Evolutionary conservation across 2,888 invertebrate species (phyloP).

Genomic region (Scaptomyza caliginosa): DNA sequence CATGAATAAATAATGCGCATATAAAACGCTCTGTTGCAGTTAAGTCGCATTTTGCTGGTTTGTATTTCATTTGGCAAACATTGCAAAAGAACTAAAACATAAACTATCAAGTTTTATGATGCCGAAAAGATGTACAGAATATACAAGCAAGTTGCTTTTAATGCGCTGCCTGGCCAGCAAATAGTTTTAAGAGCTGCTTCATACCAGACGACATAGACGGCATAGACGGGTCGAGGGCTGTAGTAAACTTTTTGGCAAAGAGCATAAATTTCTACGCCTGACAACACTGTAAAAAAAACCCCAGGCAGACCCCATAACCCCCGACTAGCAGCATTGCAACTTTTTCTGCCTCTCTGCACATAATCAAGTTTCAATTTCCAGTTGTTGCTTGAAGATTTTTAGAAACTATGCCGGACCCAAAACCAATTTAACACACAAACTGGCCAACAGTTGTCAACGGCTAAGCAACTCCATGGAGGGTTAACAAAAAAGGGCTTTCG

Average conservation of each 20-base stretch:
- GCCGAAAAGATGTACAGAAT: conserved; percentile 59
- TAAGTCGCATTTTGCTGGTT: conserved; percentile 32
- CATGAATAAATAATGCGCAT: conserved; percentile 70
- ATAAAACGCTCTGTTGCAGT: conserved; percentile 44
- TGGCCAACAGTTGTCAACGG: conserved; percentile 70
- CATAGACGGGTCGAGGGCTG: conserved; percentile 35
- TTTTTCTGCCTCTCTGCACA: conserved; percentile 77
- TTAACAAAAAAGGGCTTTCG: conserved; percentile 28
- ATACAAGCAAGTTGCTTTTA: conserved; percentile 58
- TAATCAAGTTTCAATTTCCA: conserved; percentile 83
- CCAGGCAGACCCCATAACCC: conserved; percentile 8
- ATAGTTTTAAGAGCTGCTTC: conserved; percentile 61
- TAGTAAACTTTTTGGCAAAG: conserved; percentile 72
- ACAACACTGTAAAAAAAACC: conserved; percentile 31
- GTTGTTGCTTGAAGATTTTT: conserved; percentile 58
- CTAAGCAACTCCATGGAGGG: conserved; percentile 39
- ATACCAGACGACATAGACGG: conserved; percentile 25
- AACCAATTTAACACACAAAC: conserved; percentile 38
- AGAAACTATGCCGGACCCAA: conserved; percentile 55
- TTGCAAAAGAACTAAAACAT: conserved; percentile 54
- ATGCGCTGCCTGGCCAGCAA: conserved; percentile 50
- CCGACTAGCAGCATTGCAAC: conserved; percentile 33
- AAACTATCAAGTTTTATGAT: conserved; percentile 73
- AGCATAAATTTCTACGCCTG: conserved; percentile 73
- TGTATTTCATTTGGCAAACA: conserved; percentile 55